phyloP scores from a whole-genome alignment of 2,113 vertebrate genomes.

The Microcebus murinus region DNA sequence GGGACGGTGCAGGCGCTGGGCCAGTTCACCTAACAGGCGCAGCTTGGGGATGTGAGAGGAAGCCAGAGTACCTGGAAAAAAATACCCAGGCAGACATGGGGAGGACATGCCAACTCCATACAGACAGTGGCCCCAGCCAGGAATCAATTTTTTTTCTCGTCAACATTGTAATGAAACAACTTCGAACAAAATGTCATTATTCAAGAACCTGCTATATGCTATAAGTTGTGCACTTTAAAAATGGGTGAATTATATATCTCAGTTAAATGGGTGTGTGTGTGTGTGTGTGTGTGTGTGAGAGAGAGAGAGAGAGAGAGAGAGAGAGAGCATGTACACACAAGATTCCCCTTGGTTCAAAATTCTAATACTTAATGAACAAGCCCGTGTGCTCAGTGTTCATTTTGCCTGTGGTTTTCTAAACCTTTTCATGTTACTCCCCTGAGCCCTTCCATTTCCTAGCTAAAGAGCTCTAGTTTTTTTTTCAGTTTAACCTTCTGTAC shows the following conservation, averaged over 20 bases:
- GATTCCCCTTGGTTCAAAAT: neutral
- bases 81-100: neutral
- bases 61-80: neutral
- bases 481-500: conserved; percentile 23
- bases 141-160: neutral
- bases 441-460: neutral
- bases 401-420: conserved; percentile 41
- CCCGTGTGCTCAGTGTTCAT: neutral
- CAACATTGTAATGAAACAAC: neutral
- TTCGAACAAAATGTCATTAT: neutral
- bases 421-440: neutral
- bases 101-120: neutral
- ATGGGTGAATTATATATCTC: neutral
- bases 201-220: neutral
- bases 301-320: too few species aligned
- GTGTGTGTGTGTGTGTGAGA: neutral
- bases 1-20: neutral
- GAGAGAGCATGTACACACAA: neutral
- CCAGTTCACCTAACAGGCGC: neutral
- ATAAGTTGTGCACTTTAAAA: neutral
- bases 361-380: conserved; percentile 17
- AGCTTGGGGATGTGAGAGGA: neutral
- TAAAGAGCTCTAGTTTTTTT: conserved; percentile 31
- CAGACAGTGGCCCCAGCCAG: neutral
- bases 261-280: neutral